Evolutionary conservation across 2,113 vertebrate species (phyloP).

Genomic region (Eonycteris spelaea): DNA sequence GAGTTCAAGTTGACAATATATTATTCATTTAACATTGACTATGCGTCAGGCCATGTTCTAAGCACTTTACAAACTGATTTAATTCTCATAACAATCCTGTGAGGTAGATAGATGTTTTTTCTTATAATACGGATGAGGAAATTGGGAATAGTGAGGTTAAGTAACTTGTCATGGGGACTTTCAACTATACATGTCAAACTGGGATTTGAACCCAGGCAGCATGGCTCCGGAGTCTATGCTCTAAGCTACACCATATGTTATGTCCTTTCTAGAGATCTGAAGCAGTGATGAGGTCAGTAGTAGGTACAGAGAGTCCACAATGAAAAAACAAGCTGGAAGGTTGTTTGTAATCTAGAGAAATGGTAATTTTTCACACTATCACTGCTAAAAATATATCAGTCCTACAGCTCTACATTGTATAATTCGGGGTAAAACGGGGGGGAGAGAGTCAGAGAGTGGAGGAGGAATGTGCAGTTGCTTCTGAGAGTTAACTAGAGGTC

Average conservation of each 20-base stretch:
- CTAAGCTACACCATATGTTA: background rate
- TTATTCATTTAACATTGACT: background rate
- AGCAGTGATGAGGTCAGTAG: background rate
- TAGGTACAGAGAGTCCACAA: background rate
- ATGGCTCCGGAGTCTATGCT: background rate
- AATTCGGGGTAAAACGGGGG: background rate
- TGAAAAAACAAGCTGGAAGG: background rate
- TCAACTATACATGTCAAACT: background rate
- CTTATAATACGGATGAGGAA: background rate
- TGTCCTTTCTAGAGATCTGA: constrained; percentile 10
- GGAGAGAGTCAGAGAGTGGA: background rate
- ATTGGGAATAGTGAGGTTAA: background rate
- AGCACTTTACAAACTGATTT: constrained; percentile 13
- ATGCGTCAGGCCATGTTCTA: background rate
- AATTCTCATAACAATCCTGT: background rate
- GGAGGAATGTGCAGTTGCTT: background rate
- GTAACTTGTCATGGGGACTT: background rate
- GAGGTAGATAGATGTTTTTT: background rate
- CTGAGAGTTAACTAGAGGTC: constrained; percentile 21
- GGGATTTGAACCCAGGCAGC: background rate
- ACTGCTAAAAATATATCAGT: constrained; percentile 4
- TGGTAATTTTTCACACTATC: constrained; percentile 14
- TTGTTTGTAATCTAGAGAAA: constrained; percentile 4
- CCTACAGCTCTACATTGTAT: background rate
- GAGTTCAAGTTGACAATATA: background rate